Percentiles rank a stretch among this genome's conserved stretches.
Evolutionary conservation across 1,140 invertebrate genomes (phyloP).

Genomic region (Aphelinus certus): DNA sequence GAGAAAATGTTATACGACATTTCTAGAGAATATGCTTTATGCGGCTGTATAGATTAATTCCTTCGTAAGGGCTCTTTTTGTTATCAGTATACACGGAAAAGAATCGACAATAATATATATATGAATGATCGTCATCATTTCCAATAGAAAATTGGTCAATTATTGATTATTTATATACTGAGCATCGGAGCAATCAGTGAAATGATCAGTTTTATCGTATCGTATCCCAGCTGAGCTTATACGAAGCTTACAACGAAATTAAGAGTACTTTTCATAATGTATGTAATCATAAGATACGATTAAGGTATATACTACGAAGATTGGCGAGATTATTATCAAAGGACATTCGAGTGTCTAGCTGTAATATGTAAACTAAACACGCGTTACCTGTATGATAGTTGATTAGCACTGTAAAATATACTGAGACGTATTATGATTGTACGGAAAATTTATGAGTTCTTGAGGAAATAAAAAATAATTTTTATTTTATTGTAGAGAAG

Average conservation of each 20-base stretch:
- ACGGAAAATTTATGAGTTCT: slow-evolving; percentile 26
- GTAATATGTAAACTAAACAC: slow-evolving; percentile 31
- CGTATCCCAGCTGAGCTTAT: background rate
- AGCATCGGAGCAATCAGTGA: background rate
- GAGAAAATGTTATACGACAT: background rate
- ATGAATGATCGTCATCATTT: no score
- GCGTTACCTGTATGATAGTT: slow-evolving; percentile 40
- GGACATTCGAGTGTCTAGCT: slow-evolving; percentile 24
- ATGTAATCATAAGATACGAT: background rate
- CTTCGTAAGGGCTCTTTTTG: slow-evolving; percentile 3
- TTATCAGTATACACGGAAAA: no score
- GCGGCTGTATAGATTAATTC: slow-evolving; percentile 23
- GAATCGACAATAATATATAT: no score
- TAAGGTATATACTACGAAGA: slow-evolving; percentile 37
- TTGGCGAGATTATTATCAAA: slow-evolving; percentile 35
- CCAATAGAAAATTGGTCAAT: no score
- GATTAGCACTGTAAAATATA: slow-evolving; percentile 39
- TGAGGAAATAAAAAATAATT: slow-evolving; percentile 10
- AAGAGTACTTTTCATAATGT: slow-evolving; percentile 23
- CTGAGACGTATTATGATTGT: slow-evolving; percentile 16
- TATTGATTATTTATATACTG: background rate
- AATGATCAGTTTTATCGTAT: slow-evolving; percentile 8
- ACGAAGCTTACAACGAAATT: slow-evolving; percentile 18
- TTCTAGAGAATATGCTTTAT: slow-evolving; percentile 20
- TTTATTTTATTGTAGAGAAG: slow-evolving; percentile 19